These are phyloP conservation scores for Pantherophis vulpinus DNA, from an alignment of 2,797 vertebrate species.

Conservation along the genomic window DNA sequence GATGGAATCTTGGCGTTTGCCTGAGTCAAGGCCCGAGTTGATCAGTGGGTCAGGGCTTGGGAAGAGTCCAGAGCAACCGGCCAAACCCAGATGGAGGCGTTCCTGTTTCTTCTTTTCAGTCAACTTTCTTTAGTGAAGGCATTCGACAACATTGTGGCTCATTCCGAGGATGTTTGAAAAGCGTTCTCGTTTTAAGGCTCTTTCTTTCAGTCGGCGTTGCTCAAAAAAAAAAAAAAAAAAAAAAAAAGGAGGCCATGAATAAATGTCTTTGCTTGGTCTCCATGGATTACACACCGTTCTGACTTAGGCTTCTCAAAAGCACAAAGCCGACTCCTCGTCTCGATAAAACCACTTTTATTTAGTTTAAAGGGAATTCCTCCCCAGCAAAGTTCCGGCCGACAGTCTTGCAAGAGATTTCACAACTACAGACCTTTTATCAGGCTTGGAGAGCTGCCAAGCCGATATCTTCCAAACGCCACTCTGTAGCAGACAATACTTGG, in stretches of 20 bases:
- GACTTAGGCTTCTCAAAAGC: too few relatives aligned
- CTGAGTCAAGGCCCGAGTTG: background rate
- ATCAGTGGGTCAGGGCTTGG: background rate
- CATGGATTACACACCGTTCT: background rate
- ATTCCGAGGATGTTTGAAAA: background rate
- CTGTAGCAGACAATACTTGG: too few relatives aligned
- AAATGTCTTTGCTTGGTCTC: background rate
- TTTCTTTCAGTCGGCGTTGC: background rate
- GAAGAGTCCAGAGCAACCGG: background rate
- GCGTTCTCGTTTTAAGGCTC: fast-evolving
- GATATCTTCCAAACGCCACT: too few relatives aligned
- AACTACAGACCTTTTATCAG: too few relatives aligned
- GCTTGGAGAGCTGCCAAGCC: too few relatives aligned
- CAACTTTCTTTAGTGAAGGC: background rate
- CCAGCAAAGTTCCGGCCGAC: too few relatives aligned
- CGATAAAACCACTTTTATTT: too few relatives aligned
- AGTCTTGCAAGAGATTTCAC: too few relatives aligned
- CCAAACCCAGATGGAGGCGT: background rate
- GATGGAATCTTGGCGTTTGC: background rate
- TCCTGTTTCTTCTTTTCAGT: background rate
- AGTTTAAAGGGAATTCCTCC: too few relatives aligned
- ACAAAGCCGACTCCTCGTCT: too few relatives aligned
- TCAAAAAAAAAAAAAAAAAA: background rate
- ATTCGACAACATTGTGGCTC: fast-evolving
- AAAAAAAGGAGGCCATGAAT: background rate